These are phyloP conservation scores for Gadus macrocephalus DNA, from an alignment of 2,113 vertebrate species.

Conservation along the genomic window DNA sequence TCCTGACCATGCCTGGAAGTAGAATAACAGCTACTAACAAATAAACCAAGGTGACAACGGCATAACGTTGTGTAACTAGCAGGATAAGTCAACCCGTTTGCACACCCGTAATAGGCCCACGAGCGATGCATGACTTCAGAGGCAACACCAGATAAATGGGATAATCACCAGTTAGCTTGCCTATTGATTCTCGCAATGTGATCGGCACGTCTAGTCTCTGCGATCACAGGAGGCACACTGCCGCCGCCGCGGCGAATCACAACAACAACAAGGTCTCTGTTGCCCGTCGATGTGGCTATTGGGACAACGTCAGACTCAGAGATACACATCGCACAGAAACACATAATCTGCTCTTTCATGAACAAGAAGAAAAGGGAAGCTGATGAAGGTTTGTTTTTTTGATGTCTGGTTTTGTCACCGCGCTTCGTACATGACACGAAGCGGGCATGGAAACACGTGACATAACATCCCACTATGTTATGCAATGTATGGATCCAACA, in stretches of 20 bases:
- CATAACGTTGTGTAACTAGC: slow-evolving; percentile 8
- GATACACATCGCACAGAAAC: too few species aligned
- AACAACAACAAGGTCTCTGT: not conserved
- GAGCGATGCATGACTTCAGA: slow-evolving; percentile 3
- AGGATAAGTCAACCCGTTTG: slow-evolving; percentile 38
- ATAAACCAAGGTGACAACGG: slow-evolving; percentile 9
- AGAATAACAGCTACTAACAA: slow-evolving; percentile 5
- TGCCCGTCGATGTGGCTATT: too few species aligned
- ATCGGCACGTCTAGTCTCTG: not conserved
- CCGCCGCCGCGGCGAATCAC: too few species aligned
- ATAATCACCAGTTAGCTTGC: slow-evolving; percentile 15
- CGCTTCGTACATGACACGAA: too few species aligned
- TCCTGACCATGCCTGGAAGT: not conserved
- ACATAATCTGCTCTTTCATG: too few species aligned
- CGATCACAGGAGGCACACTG: slow-evolving; percentile 8
- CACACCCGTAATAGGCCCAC: slow-evolving; percentile 14
- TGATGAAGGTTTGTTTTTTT: too few species aligned
- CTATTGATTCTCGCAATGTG: slow-evolving; percentile 5
- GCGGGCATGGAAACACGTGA: too few species aligned
- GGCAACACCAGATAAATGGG: slow-evolving; percentile 17
- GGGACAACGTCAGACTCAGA: too few species aligned
- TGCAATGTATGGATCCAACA: too few species aligned
- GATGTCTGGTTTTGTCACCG: too few species aligned
- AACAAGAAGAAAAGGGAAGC: too few species aligned
- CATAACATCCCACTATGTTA: too few species aligned